Base-by-base conservation (phyloP, 2,888 invertebrate genomes). In the Aquatica leii region DNA sequence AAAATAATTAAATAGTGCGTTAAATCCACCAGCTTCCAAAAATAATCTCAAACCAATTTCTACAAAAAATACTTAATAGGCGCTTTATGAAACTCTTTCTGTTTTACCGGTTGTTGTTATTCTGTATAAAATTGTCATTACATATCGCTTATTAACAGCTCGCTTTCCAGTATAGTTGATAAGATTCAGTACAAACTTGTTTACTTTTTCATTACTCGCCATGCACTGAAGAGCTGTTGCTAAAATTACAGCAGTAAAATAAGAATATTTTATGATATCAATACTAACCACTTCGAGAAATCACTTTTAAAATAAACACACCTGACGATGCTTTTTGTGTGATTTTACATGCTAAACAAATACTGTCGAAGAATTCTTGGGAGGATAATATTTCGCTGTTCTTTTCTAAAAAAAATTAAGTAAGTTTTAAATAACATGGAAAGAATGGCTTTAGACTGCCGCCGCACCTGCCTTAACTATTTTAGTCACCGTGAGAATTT, bases 91-190 rank as follows among this genome's bases (percentile, higher is more conserved):
- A 49, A 40, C 5, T 12, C n/a, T 6, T 40, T 12, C 4, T 4
- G 14, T 12, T 48, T 62, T 69, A 71, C 71, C 55, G 14, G 62
- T 65, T 61, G 65, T 69, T 11, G 70, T 67, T 4, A 73, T 65
- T 43, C 67, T 66, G 37, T 71, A 70, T 18, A 73, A 62, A 12
- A 68, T 68, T 1, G 66, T 60, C 66, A 73, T 70, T 17, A 73
- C 52, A 14, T 67, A 62, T 40, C 71, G 70, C 41, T 70, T 69
- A 35, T 65, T 67, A 5, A 61, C 49, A 14, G 59, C n/a, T 51
- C 69, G 72, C 17, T 71, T 71, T 34, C 60, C 59, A 51, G 21
- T 63, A 12, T 60, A 63, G 37, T 59, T 55, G 20, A 63, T 37
- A 18, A 61, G 51, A 40, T 64, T 53, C 5, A 66, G 54, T 18